phyloP scores from a whole-genome alignment of 2,113 vertebrate genomes.

The Eidolon helvum region DNA sequence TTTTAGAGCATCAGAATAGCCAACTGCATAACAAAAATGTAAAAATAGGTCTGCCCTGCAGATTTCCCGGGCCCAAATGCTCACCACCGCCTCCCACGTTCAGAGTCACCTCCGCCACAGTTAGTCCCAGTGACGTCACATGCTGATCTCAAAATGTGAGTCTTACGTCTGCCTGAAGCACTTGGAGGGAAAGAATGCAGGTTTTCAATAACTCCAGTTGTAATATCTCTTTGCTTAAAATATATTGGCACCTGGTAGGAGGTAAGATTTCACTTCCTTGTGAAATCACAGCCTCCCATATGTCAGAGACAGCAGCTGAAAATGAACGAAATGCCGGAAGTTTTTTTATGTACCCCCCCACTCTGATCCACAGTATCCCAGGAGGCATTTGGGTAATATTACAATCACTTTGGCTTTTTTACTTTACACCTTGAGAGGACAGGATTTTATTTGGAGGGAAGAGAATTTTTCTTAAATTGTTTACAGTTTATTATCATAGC shows the following conservation, averaged over 20 bases:
- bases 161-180: slow-evolving; percentile 61
- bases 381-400: not conserved
- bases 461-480: not conserved
- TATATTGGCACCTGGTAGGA: slow-evolving; percentile 9
- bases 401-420: not conserved
- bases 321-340: slow-evolving; percentile 22
- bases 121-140: slow-evolving; percentile 21
- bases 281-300: slow-evolving; percentile 31
- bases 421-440: not conserved
- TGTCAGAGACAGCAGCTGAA: slow-evolving; percentile 40
- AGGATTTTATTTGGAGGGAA: not conserved
- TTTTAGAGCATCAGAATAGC: slow-evolving; percentile 30
- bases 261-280: slow-evolving; percentile 64
- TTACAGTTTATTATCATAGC: too few relatives aligned
- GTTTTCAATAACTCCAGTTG: slow-evolving; percentile 40
- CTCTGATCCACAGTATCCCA: not conserved
- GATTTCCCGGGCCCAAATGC: slow-evolving; percentile 19
- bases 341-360: not conserved
- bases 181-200: slow-evolving; percentile 28
- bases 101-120: slow-evolving; percentile 37
- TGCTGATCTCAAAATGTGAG: slow-evolving; percentile 49
- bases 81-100: not conserved
- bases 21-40: slow-evolving; percentile 18
- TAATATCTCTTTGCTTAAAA: slow-evolving; percentile 58
- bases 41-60: slow-evolving; percentile 55